Evolutionary conservation across 2,797 vertebrate genomes (phyloP), one percentile per base, ranked within the genome.

Genomic region (Somateria mollissima): DNA sequence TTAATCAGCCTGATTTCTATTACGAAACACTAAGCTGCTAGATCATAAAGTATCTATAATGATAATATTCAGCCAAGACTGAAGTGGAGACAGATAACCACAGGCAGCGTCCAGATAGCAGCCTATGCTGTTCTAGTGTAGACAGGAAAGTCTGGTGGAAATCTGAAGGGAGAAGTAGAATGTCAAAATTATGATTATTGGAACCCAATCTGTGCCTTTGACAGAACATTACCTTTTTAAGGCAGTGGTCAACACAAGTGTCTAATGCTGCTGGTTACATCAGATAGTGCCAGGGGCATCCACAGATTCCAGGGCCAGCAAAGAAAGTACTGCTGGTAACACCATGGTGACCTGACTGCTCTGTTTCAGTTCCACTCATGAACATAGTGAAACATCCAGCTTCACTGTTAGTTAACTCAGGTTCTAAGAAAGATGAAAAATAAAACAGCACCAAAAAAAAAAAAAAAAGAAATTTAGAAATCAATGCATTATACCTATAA

Each of bases 1-100:
- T 88, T 95, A 71, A 90, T 88, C 71, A 86, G 64, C 13, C 67
- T 61, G 77, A 81, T 79, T 96, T 93, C 56, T 76, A 57, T 57
- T 74, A 49, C 13, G 22, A 91, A 82, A 92, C 17, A 94, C 47
- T 65, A 84, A 78, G 36, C 14, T 65, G 4, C 36, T 60, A 87
- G 18, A 41, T 69, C 73, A 81, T 76, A 87, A 92, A 91, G 72
- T 65, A 87, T n/a, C 39, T 24, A 89, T 43, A 49, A 30, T 18
- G 30, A 64, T 78, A 73, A 95, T 64, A 81, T 22, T 14, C 25
- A 76, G 30, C 43, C 56, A 66, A 71, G 27, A 78, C 16, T 39
- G 51, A 87, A 66, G 30, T 18, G 43, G 65, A 94, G 49, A 84
- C 43, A 80, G 19, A 2, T 4, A 62, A 81, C 34, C 27, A 11